Evolutionary conservation across 2,888 invertebrate species (phyloP), one percentile per base, ranked within the genome.

Genomic region (Yponomeuta malinellus): DNA sequence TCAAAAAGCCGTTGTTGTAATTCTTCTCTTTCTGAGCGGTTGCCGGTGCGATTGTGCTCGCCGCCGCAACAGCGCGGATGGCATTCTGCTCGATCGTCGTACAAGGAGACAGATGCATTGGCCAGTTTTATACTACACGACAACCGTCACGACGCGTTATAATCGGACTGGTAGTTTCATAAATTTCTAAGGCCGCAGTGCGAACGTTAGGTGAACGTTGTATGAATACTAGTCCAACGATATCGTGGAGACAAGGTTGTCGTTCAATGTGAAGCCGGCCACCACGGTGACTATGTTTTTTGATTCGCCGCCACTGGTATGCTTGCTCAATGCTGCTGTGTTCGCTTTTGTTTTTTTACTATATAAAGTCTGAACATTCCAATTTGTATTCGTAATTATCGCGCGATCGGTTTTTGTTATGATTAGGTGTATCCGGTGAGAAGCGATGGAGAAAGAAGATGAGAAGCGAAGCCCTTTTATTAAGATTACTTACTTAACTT

Each of bases 1-100:
- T 89, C 85, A 88, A 90, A 89, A 90, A 88, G 86, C 85, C 84
- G 88, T 90, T 90, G 89, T 88, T 89, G 81, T 85, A 85, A 88
- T 89, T 86, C 85, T 86, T 88, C 86, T 85, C 86, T 90, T 90
- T 89, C 82, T 80, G 80, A 79, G 80, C 81, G 81, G 81, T 80
- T 81, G 84, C 81, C 84, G 85, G 67, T 83, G 76, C 83, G 87
- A 88, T 86, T 89, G 89, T 89, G 84, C 81, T 82, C 83, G 85
- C 84, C 83, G 83, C 78, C 82, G 78, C 77, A 83, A 84, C 87
- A 85, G 81, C 69, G 64, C 81, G 79, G 81, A 52, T 83, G 85
- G 87, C 87, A 88, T 86, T 89, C 86, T 87, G 84, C 52, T 59
- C 43, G 52, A 83, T 83, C 82, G 82, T 83, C 83, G 84, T 37